A percentile compares a stretch with the other conserved stretches of the same genome.
These are phyloP conservation scores for Drosophila fulvimacula DNA, from an alignment of 2,888 invertebrate species.

Conservation along the genomic window DNA sequence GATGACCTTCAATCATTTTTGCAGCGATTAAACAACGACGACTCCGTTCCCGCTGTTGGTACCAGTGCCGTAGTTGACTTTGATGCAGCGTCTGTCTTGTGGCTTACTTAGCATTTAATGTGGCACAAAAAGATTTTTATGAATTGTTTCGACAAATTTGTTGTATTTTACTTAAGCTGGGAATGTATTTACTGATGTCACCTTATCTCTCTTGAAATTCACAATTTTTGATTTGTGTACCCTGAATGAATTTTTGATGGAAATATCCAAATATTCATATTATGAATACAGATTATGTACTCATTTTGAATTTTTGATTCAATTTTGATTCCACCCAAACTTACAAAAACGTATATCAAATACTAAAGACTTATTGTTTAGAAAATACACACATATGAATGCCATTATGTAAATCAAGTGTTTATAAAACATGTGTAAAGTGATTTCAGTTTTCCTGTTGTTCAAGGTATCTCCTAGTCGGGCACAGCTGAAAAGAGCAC, in stretches of 20 bases:
- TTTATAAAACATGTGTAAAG: too few relatives aligned
- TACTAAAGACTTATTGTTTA: not conserved
- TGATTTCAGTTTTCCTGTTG: not conserved
- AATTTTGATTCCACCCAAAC: too few relatives aligned
- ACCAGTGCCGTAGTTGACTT: not conserved
- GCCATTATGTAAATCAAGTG: too few relatives aligned
- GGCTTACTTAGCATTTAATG: constrained; percentile 66
- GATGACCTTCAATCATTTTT: constrained; percentile 76
- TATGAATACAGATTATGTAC: too few relatives aligned
- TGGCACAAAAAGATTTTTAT: constrained; percentile 62
- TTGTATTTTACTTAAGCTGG: constrained; percentile 5
- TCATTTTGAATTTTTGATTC: too few relatives aligned
- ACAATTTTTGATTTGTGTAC: not conserved
- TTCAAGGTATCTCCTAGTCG: not conserved
- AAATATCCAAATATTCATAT: too few relatives aligned
- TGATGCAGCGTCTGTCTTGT: constrained; percentile 9
- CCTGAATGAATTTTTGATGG: too few relatives aligned
- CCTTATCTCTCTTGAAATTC: not conserved
- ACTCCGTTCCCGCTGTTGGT: constrained; percentile 41
- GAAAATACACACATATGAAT: too few relatives aligned
- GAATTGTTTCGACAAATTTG: constrained; percentile 58
- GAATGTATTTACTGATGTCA: not conserved
- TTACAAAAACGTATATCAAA: not conserved
- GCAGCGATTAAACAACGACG: constrained; percentile 76
- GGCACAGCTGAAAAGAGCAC: not conserved